A percentile compares a stretch with the other conserved stretches of the same genome.
These are phyloP conservation scores for Enoplosus armatus DNA, from an alignment of 2,797 vertebrate genomes.

Conservation along the genomic window DNA sequence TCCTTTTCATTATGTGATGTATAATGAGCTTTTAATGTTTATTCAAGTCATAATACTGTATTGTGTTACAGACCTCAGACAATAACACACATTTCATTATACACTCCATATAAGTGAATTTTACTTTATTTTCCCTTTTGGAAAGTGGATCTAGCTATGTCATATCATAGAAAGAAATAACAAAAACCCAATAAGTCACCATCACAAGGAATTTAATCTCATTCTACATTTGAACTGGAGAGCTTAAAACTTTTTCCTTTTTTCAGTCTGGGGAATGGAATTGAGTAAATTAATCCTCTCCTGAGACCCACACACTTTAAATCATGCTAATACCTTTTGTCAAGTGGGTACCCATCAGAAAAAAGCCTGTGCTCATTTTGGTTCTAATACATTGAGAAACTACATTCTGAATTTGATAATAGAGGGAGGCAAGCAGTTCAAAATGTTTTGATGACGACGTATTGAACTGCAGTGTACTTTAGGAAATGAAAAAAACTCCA, in stretches of 20 bases:
- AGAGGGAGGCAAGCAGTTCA: conserved; percentile 8
- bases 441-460: conserved; percentile 17
- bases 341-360: conserved; percentile 53
- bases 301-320: conserved; percentile 58
- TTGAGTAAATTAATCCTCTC: conserved; percentile 61
- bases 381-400: conserved; percentile 34
- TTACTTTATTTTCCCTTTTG: conserved; percentile 21
- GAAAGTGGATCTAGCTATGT: conserved; percentile 35
- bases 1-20: conserved; percentile 9
- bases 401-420: conserved; percentile 33
- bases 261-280: conserved; percentile 40
- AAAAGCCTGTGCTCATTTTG: conserved; percentile 39
- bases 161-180: conserved; percentile 38
- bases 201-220: conserved; percentile 63
- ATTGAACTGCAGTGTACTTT: conserved; percentile 16
- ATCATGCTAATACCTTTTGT: conserved; percentile 70
- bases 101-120: conserved; percentile 33
- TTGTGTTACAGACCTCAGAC: conserved; percentile 32
- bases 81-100: conserved; percentile 43
- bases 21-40: conserved; percentile 22
- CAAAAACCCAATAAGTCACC: conserved; percentile 56
- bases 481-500: not conserved
- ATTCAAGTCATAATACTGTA: not conserved
- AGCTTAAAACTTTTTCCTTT: conserved; percentile 45
- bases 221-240: conserved; percentile 47